Evolutionary conservation across 2,113 vertebrate species (phyloP).

Genomic region (Seriola dumerili): DNA sequence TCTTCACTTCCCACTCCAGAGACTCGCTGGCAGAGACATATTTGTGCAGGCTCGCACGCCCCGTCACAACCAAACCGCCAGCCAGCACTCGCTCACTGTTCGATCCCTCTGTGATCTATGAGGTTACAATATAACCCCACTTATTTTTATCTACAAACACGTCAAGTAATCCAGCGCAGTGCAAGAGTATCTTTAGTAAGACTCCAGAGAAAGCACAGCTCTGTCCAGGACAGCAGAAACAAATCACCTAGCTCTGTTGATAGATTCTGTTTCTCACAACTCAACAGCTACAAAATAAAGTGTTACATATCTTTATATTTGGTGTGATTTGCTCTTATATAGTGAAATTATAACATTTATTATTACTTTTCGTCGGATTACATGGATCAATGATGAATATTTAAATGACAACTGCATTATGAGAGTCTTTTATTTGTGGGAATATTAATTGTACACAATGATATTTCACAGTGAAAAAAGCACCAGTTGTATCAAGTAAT

Average conservation of each 20-base stretch:
- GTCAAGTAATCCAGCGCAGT: not conserved
- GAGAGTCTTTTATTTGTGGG: not conserved
- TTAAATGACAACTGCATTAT: not conserved
- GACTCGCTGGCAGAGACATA: conserved; percentile 4
- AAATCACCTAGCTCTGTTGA: not conserved
- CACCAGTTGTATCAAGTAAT: not conserved
- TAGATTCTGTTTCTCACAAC: not conserved
- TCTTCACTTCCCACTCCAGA: conserved; percentile 34
- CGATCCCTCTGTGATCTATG: not conserved
- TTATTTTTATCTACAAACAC: conserved; percentile 15
- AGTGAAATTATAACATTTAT: not conserved
- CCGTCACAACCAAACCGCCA: not conserved
- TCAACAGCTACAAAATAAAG: not conserved
- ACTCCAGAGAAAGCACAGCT: not conserved
- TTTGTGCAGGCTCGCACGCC: conserved; percentile 7
- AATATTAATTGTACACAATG: not conserved
- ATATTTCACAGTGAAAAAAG: too few species aligned
- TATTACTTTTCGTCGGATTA: not conserved
- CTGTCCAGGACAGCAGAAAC: not conserved
- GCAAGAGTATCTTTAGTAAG: not conserved
- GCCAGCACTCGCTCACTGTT: not conserved
- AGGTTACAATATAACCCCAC: conserved; percentile 5
- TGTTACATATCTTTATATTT: not conserved
- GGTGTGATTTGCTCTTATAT: not conserved
- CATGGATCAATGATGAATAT: not conserved